Evolutionary conservation across 53 echinoderm and acorn worm genomes (phyloP).

Genomic region (Crossaster papposus): DNA sequence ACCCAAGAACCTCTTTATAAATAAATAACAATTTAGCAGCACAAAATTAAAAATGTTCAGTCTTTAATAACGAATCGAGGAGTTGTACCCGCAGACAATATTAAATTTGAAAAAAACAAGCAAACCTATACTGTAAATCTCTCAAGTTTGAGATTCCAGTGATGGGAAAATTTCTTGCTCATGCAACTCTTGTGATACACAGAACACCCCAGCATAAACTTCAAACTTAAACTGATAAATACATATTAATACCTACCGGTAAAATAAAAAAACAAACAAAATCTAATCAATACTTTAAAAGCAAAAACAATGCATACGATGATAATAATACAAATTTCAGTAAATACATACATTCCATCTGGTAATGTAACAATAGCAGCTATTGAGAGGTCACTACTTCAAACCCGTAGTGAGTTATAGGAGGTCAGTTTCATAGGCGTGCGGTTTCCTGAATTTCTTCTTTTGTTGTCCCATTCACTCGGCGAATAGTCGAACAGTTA

Average conservation of each 20-base stretch:
- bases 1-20: neutral
- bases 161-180: no score
- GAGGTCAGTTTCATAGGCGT: neutral
- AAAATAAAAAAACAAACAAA: conserved; percentile 7
- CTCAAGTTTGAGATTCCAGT: no score
- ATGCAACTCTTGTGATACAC: neutral
- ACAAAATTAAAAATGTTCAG: no score
- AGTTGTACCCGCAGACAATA: no score
- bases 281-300: neutral
- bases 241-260: conserved; percentile 37
- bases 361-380: conserved; percentile 26
- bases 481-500: neutral
- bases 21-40: neutral
- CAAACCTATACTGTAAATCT: no score
- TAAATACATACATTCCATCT: neutral
- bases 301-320: neutral
- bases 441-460: neutral
- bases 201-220: neutral
- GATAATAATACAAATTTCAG: conserved; percentile 47
- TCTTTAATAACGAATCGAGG: no score
- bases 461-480: neutral
- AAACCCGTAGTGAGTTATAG: conserved; percentile 4
- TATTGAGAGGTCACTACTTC: conserved; percentile 39
- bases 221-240: conserved; percentile 39
- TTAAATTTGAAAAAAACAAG: no score